phyloP scores from a whole-genome alignment of 1,140 invertebrate genomes.

The Brachionus manjavacas region DNA sequence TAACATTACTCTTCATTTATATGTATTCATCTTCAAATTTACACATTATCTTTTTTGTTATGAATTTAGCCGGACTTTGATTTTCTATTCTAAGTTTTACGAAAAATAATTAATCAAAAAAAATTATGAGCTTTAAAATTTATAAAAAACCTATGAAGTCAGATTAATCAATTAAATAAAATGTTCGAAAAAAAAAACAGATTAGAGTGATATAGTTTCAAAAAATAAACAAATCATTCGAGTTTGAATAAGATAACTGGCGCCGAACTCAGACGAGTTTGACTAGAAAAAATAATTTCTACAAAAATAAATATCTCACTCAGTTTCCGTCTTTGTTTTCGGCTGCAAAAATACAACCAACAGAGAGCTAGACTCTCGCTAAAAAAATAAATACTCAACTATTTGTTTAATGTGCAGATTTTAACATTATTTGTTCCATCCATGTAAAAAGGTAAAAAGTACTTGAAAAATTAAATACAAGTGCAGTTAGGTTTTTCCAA shows the following conservation, averaged over 20 bases:
- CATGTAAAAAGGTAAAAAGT: neutral
- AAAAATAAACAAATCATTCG: neutral
- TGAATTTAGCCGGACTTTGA: neutral
- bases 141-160: neutral
- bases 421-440: neutral
- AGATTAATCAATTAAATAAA: neutral
- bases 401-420: neutral
- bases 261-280: neutral
- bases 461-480: neutral
- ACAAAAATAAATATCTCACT: neutral
- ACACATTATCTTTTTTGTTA: neutral
- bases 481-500: neutral
- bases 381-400: neutral
- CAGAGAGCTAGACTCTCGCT: neutral
- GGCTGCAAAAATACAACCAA: neutral
- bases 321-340: neutral
- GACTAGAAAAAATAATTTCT: neutral
- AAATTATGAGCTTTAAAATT: neutral
- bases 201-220: neutral
- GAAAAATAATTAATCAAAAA: neutral
- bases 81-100: neutral
- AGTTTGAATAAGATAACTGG: conserved; percentile 10
- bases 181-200: neutral
- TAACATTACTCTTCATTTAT: too few species aligned
- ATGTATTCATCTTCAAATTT: neutral